Base-by-base conservation (phyloP, 1,140 invertebrate genomes). In the Zaprionus capensis region DNA sequence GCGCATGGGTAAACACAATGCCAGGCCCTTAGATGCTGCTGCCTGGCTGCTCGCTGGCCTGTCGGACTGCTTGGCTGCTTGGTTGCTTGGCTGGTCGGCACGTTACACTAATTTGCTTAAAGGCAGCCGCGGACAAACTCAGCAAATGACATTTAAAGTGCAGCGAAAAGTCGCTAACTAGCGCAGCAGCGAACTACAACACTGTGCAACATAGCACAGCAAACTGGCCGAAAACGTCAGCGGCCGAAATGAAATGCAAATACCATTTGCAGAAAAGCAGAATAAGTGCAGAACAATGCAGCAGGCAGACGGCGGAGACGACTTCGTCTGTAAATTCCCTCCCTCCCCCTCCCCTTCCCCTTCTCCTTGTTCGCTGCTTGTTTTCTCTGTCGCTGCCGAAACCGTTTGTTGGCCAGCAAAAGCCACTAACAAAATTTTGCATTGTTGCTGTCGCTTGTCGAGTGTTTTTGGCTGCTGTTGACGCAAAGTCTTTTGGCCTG, bases 111-210 rank as follows among this genome's bases (percentile, higher is more conserved):
- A 88, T 88, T 88, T 88, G 87, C 71, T 88, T 88, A 88, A 88
- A 88, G 81, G 75, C 84, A 73, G 78, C 75, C 71, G 71, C 78
- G 63, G 36, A 76, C 78, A 88, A 88, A 88, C 81, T 78, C 78
- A 79, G 70, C 84, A 90, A 88, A 88, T 88, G 85, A 81, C 84
- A 88, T 88, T 88, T 88, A 88, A 88, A 88, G 84, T 90, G 84
- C 81, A 88, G 85, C 78, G 84, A 88, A 88, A 88, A 88, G 84
- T 88, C 84, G 84, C 78, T 90, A 90, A 88, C 84, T 88, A 90
- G 84, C 78, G 71, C 84, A 72, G 63, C 58, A 15, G 20, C 22
- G 53, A 7, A 31, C 31, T 15, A 28, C 53, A 22, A 51, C 49
- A 53, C 22, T 53, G 49, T 15, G 22, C 20, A 51, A 51, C 20